Evolutionary conservation across 2,888 invertebrate genomes (phyloP).

Genomic region (Heliconius erato): DNA sequence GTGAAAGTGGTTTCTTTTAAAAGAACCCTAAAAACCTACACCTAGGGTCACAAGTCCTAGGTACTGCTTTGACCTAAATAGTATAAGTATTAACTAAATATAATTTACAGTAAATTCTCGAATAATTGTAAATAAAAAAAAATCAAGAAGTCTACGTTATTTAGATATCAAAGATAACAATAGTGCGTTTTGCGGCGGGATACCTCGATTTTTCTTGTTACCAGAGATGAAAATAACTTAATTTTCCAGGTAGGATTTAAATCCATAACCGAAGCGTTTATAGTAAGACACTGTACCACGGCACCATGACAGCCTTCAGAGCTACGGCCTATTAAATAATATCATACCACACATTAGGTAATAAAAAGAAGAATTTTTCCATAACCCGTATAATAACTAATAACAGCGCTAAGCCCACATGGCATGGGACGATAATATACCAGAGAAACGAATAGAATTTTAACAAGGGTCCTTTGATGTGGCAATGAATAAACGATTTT

Average conservation of each 20-base stretch:
- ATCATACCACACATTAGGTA: constrained; percentile 15
- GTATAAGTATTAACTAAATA: too few relatives aligned
- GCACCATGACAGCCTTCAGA: neutral
- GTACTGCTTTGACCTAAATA: too few relatives aligned
- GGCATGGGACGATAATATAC: constrained; percentile 58
- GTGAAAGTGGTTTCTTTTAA: too few relatives aligned
- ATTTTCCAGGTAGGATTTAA: neutral
- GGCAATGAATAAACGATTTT: constrained; percentile 80
- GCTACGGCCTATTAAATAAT: neutral
- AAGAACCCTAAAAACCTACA: too few relatives aligned
- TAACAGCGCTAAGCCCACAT: constrained; percentile 56
- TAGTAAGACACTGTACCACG: neutral
- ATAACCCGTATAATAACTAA: constrained; percentile 42
- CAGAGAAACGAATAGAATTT: constrained; percentile 69
- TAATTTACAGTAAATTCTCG: too few relatives aligned
- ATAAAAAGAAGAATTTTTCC: constrained; percentile 28
- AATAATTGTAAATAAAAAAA: too few relatives aligned
- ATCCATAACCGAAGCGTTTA: neutral
- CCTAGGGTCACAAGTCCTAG: too few relatives aligned
- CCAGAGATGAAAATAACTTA: too few relatives aligned
- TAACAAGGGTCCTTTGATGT: constrained; percentile 74
- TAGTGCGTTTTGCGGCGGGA: too few relatives aligned
- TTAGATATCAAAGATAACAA: too few relatives aligned
- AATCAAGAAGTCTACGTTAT: too few relatives aligned
- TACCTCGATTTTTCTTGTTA: too few relatives aligned